Base-by-base conservation (phyloP, 1,140 invertebrate species). In the Eubasilissa regina region DNA sequence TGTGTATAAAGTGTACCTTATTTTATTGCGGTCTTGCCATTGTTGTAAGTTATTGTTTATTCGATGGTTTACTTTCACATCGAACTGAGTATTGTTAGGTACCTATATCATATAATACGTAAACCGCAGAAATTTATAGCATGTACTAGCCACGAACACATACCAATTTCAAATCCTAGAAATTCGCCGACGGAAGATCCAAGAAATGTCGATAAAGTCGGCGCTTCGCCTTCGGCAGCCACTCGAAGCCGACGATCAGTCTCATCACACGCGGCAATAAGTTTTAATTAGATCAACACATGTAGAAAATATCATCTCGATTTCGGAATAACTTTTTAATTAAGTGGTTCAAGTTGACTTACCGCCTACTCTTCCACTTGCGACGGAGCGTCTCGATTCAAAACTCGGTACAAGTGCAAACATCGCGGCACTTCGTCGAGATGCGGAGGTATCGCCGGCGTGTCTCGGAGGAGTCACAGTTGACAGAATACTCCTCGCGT, bases 151-250 rank as follows among this genome's bases (percentile, higher is more conserved):
- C n/a, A 8, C 48, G n/a, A 51, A 60, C n/a, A 60, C 17, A 60
- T 70, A 15, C 15, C 15, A 70, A 47, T 70, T 44, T 70, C 43
- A 70, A 70, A 70, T 70, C 66, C 45, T 9, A 19, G 44, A 48
- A 48, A 70, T 47, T 44, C 66, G 44, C 45, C 45, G 43, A 70
- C 43, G 47, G 4, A 47, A 70, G 66, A 70, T 35, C 44, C 44
- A 15, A 70, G 44, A 70, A 19, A 70, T 70, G 12, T 48, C 45
- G 56, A 70, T 70, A 48, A 70, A 44, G 21, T 70, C 35, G 35
- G n/a, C 15, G 66, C 47, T 44, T 70, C 45, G n/a, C 19, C 66
- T 44, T 70, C 45, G n/a, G n/a, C 66, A 19, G n/a, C 21, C 43
- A 7, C 21, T 4, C 45, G 43, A 48, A 70, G 17, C 66, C n/a